Conservation (phyloP, 2,113 vertebrate species). For the Madoqua kirkii region DNA sequence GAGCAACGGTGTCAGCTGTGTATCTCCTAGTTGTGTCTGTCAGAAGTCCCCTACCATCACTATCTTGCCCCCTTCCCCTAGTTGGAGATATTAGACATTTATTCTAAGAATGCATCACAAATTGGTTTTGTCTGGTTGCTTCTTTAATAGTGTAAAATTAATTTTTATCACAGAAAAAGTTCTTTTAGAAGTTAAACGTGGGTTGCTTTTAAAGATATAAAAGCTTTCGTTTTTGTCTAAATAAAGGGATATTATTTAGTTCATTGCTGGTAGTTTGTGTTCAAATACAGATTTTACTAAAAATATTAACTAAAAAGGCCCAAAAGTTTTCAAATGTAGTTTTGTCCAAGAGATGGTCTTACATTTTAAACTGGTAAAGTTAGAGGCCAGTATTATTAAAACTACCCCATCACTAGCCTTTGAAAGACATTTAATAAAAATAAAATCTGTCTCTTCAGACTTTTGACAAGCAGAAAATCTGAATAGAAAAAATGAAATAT, state of each 20-base stretch:
- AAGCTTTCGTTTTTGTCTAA: conserved; percentile 5
- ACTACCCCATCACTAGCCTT: not conserved
- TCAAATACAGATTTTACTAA: not conserved
- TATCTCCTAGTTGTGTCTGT: not conserved
- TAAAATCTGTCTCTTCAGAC: not conserved
- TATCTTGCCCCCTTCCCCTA: not conserved
- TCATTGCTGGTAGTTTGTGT: not conserved
- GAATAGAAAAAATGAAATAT: not conserved
- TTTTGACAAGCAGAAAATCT: not conserved
- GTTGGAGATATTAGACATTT: not conserved
- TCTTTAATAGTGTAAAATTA: not conserved
- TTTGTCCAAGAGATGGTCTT: not conserved
- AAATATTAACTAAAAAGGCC: not conserved
- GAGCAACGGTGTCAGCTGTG: not conserved
- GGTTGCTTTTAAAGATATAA: not conserved
- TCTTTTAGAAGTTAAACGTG: not conserved
- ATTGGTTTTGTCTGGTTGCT: not conserved
- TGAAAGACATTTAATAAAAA: not conserved
- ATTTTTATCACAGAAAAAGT: not conserved
- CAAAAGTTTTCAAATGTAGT: not conserved
- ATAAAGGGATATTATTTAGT: not conserved
- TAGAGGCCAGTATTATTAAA: not conserved
- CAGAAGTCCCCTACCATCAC: not conserved
- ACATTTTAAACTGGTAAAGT: not conserved
- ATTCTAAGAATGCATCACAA: not conserved